Evolutionary conservation across 2,113 vertebrate genomes (phyloP), one percentile per base, ranked within the genome.

Genomic region (Echinops telfairi): DNA sequence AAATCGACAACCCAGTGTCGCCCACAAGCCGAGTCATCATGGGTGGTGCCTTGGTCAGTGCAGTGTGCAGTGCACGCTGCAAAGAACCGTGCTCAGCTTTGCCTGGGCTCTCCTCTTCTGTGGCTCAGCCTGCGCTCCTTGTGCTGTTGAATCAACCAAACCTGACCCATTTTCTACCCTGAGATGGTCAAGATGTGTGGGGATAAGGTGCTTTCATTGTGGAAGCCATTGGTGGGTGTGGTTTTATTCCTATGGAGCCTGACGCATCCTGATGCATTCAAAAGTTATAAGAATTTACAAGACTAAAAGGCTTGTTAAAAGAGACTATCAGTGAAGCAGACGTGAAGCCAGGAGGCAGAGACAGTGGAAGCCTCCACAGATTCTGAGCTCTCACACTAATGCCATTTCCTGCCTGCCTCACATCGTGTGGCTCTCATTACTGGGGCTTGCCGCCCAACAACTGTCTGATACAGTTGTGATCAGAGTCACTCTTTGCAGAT

Each of bases 171-270:
- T 40, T 15, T 40, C 47, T 7, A 15, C 33, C 71, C 57, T 36
- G 6, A 38, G n/a, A 82, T 83, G 80, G 76, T 83, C 22, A 3
- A 29, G 83, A 40, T 1, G 0, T 12, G n/a, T 25, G 0, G 3
- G 40, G 87, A 82, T 64, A 90, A n/a, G 75, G 81, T 58, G 33
- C 29, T 47, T 17, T 89, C 71, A 16, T 40, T 27, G 36, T 1
- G 3, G 33, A 19, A 81, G 84, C 27, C 91, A 68, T 68, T 83
- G 33, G 62, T 57, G 91, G 80, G 58, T 79, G 85, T 66, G 57
- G 73, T 33, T 88, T 87, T 62, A 84, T 76, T 64, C 80, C 89
- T 73, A 36, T 85, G 57, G 85, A 47, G 29, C 47, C 78, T 4
- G 75, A 31, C 84, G 43, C 60, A 43, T 84, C 81, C 58, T 38